Evolutionary conservation across 2,113 vertebrate species (phyloP), one percentile per base, ranked within the genome.

Genomic region (Orientallactaga bullata): DNA sequence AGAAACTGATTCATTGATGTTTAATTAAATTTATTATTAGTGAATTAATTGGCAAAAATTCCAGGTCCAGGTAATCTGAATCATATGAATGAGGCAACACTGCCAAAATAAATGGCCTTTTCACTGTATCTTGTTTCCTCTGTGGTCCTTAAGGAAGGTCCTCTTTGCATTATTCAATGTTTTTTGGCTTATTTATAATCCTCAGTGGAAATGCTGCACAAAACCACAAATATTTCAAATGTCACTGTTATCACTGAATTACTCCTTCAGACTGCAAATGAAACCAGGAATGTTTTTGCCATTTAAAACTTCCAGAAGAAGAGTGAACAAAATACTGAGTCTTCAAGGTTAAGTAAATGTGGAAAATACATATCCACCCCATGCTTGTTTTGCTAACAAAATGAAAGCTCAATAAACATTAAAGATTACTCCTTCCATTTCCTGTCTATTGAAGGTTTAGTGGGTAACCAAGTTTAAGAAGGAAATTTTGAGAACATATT

Each of bases 21-120:
- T 89, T 96, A 94, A 91, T 97, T 96, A 90, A 97, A 97, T 96
- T 96, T 83, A 94, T 95, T 96, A 96, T 96, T 97, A 96, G 95
- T 97, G 71, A 96, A 97, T 96, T 95, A 88, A 90, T 95, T 95
- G 96, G 18, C 83, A 94, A 97, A 96, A 89, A 35, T 55, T 11
- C 55, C 55, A 78, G 39, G 83, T 82, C 1, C 37, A 37, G 84
- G 32, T 55, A 76, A 77, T 66, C 7, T 35, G 42, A 88, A 24
- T 17, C 5, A 51, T 51, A 51, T 77, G 26, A 51, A 97, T 80
- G 60, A 89, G 77, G 55, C 80, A 95, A 92, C 76, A 72, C 24
- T 16, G 1, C 1, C 42, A 95, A 91, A 97, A 94, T 89, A 96
- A 94, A 92, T 83, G 3, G 39, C 66, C 4, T 95, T 96, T 97